A percentile compares a stretch with the other conserved stretches of the same genome.
Conservation (phyloP, 2,888 invertebrate genomes). For the Drosophila antonietae region DNA sequence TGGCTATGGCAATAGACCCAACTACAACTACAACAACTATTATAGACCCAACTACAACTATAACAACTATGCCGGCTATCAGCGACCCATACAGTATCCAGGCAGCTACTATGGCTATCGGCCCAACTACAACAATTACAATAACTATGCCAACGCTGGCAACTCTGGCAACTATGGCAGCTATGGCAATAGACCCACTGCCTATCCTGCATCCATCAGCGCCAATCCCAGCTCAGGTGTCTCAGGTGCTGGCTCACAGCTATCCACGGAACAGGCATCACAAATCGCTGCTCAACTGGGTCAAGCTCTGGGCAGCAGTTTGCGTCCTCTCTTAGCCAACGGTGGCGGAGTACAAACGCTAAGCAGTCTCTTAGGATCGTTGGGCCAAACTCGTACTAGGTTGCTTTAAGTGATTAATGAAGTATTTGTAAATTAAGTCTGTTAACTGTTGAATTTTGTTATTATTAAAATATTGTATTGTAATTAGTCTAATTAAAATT, state of each 20-base stretch:
- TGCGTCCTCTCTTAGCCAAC: conserved; percentile 71
- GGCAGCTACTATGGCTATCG: conserved; percentile 35
- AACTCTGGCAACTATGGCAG: conserved; percentile 28
- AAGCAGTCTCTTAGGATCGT: conserved; percentile 49
- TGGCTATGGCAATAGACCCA: conserved; percentile 3
- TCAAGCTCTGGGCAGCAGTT: conserved; percentile 75
- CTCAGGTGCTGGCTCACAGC: conserved; percentile 41
- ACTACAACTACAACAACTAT: conserved; percentile 27
- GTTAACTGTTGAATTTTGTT: background rate
- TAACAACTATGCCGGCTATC: conserved; percentile 54
- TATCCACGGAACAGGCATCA: conserved; percentile 62
- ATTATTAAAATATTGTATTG: background rate
- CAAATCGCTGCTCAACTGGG: conserved; percentile 77
- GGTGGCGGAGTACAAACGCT: conserved; percentile 61
- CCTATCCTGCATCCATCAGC: conserved; percentile 2
- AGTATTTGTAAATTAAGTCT: background rate
- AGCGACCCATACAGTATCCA: conserved; percentile 56
- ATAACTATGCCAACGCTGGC: conserved; percentile 21
- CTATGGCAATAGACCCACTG: conserved; percentile 28
- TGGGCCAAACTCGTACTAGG: conserved; percentile 46
- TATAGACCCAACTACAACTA: conserved; percentile 63
- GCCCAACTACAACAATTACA: conserved; percentile 42
- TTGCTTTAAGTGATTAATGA: background rate
- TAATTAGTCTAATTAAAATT: background rate
- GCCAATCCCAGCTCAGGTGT: conserved; percentile 7